Evolutionary conservation across 2,797 vertebrate species (phyloP), one percentile per base, ranked within the genome.

Genomic region (Micropoecilia bifurca): DNA sequence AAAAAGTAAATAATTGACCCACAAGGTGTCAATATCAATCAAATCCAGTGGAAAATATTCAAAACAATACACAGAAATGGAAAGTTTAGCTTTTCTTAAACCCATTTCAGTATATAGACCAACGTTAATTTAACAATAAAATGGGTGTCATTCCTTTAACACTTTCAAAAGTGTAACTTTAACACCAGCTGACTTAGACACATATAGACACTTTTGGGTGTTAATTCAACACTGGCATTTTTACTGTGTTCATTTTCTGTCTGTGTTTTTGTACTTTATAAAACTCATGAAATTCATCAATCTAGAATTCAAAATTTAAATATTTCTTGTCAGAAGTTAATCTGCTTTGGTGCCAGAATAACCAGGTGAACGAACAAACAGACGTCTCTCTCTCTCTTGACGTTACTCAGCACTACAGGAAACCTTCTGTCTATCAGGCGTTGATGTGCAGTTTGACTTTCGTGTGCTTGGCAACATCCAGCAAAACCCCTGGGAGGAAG

Each of bases 401-500:
- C 4, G 12, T 50, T 22, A 20, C 22, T 74, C 43, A 43, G 39
- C 68, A n/a, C 39, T 71, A 16, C n/a, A 39, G 28, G 63, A 77
- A 71, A 47, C 36, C 10, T 8, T 28, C 73, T 50, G 36, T 46
- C 47, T 78, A 55, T 48, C 41, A n/a, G 75, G 45, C 2, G 80
- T 25, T 71, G 33, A 12, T 39, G 53, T 39, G 0, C 0, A 0
- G 48, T 79, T 82, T 61, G 28, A 79, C 73, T 77, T 81, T 73
- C 46, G 78, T 76, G 74, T 68, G 71, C 72, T 45, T 75, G 76
- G 84, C 78, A 81, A 45, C 81, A 72, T 69, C 79, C 4, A 68
- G 12, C 46, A 71, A 30, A 72, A 28, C 63, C 25, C 77, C 6
- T 0, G 45, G 45, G 68, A 57, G 66, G 3, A 45, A 59, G 73